These are phyloP conservation scores for Perizoma affinitatum DNA, from an alignment of 2,888 invertebrate species.

Conservation along the genomic window DNA sequence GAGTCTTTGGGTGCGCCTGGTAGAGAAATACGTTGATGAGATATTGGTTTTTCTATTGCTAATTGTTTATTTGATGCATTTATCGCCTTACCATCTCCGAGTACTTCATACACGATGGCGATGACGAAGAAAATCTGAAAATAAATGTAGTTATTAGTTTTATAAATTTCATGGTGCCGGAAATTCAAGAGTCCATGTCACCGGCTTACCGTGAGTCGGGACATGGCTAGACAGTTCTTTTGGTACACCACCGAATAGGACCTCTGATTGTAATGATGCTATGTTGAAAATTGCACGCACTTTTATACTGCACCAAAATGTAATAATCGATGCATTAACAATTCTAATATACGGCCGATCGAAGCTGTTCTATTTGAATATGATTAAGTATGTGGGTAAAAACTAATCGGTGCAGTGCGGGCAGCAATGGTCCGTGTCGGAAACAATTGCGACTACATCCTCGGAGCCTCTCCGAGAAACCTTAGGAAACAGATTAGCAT, in stretches of 20 bases:
- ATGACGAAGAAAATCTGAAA: conserved; percentile 76
- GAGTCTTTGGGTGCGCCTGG: conserved; percentile 41
- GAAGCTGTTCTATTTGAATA: conserved; percentile 77
- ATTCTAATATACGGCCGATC: conserved; percentile 65
- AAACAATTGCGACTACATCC: conserved; percentile 17
- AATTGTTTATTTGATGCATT: background rate
- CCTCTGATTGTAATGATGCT: conserved; percentile 61
- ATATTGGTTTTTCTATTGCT: background rate
- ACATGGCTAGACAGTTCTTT: conserved; percentile 59
- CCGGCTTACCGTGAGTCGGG: conserved; percentile 73
- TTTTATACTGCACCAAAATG: conserved; percentile 77
- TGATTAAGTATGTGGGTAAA: conserved; percentile 62
- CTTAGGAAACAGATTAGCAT: conserved; percentile 19
- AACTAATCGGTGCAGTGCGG: conserved; percentile 45
- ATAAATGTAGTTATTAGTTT: background rate
- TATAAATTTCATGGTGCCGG: background rate
- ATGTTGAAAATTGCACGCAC: conserved; percentile 63
- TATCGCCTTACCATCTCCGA: conserved; percentile 65
- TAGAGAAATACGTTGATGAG: background rate
- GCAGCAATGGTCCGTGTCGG: conserved; percentile 21
- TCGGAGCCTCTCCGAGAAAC: conserved; percentile 16
- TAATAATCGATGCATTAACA: conserved; percentile 76
- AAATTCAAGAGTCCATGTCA: no score
- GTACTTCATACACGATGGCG: conserved; percentile 71
- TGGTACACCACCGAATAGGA: conserved; percentile 58